These are phyloP conservation scores for Gopherus flavomarginatus DNA, from an alignment of 2,113 vertebrate species.

Conservation along the genomic window DNA sequence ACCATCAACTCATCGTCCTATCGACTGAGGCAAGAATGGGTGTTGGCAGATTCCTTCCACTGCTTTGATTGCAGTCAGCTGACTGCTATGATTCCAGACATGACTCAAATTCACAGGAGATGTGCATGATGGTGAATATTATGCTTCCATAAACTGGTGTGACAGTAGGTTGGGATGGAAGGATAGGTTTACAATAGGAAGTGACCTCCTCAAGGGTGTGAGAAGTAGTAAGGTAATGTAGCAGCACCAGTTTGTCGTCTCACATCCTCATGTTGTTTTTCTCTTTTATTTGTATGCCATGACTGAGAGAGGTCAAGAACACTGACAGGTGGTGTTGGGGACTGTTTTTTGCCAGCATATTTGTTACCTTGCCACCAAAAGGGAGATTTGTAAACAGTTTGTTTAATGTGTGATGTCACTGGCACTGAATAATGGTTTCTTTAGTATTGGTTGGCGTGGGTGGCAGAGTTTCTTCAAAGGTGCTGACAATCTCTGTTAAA, in stretches of 20 bases:
- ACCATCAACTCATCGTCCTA: background rate
- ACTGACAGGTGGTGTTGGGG: background rate
- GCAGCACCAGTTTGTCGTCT: background rate
- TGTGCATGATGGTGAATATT: background rate
- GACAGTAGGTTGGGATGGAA: background rate
- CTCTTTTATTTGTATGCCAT: background rate
- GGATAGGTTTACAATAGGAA: background rate
- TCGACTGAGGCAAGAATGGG: conserved; percentile 24
- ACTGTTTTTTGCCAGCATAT: background rate
- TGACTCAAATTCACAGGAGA: conserved; percentile 27
- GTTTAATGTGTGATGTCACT: background rate
- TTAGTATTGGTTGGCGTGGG: background rate
- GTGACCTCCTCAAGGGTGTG: background rate
- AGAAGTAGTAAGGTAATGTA: background rate
- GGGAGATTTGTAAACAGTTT: background rate
- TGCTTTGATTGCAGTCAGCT: conserved; percentile 12
- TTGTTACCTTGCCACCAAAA: background rate
- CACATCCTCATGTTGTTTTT: background rate
- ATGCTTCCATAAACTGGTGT: background rate
- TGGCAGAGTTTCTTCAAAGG: background rate
- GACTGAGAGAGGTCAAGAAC: background rate
- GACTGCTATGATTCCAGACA: background rate
- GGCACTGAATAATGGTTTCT: background rate
- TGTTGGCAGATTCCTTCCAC: conserved; percentile 7
- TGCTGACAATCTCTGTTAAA: background rate